phyloP scores from a whole-genome alignment of 2,888 invertebrate species.

The Tortricodes alternella region DNA sequence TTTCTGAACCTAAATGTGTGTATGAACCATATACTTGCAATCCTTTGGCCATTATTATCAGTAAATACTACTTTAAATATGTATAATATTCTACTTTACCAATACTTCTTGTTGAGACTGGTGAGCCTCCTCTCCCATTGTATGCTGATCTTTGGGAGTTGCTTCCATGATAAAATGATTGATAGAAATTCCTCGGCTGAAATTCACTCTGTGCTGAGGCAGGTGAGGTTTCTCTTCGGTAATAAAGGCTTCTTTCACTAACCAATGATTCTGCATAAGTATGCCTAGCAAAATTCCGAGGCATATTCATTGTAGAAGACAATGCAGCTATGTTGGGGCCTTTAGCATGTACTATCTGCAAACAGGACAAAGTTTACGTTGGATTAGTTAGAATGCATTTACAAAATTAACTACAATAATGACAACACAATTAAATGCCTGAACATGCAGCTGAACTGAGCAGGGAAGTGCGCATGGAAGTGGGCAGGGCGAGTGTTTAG shows the following conservation, averaged over 20 bases:
- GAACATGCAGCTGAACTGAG: too few species aligned
- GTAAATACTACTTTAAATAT: too few species aligned
- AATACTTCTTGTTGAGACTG: constrained; percentile 61
- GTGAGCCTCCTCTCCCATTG: constrained; percentile 59
- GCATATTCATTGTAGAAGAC: constrained; percentile 48
- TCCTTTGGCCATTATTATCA: too few species aligned
- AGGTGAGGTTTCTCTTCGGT: constrained; percentile 55
- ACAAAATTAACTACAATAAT: not conserved
- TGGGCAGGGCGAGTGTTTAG: too few species aligned
- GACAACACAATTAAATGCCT: not conserved
- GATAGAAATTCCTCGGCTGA: constrained; percentile 45
- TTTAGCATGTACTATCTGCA: constrained; percentile 54
- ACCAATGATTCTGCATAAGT: constrained; percentile 42
- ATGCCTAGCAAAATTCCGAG: constrained; percentile 46
- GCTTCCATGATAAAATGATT: constrained; percentile 41
- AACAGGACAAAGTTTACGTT: constrained; percentile 20
- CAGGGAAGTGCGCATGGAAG: too few species aligned
- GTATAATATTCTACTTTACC: constrained; percentile 51
- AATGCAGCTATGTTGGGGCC: too few species aligned
- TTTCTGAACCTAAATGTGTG: too few species aligned
- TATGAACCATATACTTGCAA: too few species aligned
- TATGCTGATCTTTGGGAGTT: constrained; percentile 46
- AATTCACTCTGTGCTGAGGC: constrained; percentile 42
- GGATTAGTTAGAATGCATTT: too few species aligned
- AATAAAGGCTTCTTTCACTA: constrained; percentile 35